Conservation (phyloP, 1,140 invertebrate species). For the Drosophila bocqueti region DNA sequence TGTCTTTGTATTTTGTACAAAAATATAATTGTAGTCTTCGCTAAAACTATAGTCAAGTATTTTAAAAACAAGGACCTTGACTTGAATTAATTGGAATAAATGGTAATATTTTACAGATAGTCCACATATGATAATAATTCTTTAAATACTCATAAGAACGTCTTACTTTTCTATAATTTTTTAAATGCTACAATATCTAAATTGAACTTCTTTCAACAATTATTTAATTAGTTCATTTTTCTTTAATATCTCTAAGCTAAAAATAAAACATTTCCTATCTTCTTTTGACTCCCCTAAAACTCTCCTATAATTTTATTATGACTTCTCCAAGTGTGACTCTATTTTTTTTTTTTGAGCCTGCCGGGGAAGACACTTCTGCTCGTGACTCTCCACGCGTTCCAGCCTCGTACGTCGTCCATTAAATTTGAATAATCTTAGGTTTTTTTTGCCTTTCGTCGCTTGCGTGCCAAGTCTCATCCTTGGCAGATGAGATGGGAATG, state of each 20-base stretch:
- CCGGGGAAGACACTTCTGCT: slow-evolving; percentile 48
- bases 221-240: not conserved
- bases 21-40: too few relatives aligned
- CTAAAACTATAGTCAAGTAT: too few relatives aligned
- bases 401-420: slow-evolving; percentile 66
- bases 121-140: not conserved
- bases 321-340: slow-evolving; percentile 40
- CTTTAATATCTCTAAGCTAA: not conserved
- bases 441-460: slow-evolving; percentile 56
- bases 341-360: slow-evolving; percentile 30
- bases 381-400: slow-evolving; percentile 62
- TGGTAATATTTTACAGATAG: too few relatives aligned
- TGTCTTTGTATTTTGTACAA: too few relatives aligned
- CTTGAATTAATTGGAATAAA: too few relatives aligned
- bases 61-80: too few relatives aligned
- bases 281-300: not conserved
- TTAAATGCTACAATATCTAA: not conserved
- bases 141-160: not conserved
- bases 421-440: slow-evolving; percentile 82
- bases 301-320: not conserved
- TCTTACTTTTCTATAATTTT: not conserved
- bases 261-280: not conserved
- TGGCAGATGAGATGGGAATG: slow-evolving; percentile 39
- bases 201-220: not conserved
- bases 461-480: slow-evolving; percentile 45